Base-by-base conservation (phyloP, 35 echinoderm and acorn worm species). In the Hemicentrotus pulcherrimus region DNA sequence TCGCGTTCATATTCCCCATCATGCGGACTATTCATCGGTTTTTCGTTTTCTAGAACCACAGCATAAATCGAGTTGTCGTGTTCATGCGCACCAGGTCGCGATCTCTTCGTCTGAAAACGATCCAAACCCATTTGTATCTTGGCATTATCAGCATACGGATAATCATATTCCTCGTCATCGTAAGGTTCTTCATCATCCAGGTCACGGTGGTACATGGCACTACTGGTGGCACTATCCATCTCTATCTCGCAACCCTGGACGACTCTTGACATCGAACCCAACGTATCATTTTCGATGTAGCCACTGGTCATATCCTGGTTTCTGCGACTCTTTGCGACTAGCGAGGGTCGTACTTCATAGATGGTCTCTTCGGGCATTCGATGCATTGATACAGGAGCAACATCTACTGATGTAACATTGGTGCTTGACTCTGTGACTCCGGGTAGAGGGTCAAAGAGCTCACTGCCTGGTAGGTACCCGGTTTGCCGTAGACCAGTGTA, bases 41-140 rank as follows among this genome's bases (percentile, higher is more conserved):
- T 93, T 58, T 93, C 91, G 28, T 93, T 93, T 30, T 93, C 91
- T n/a, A 93, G 48, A 13, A 93, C 91, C 15, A 93, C 91, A 31
- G 91, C 91, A n/a, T 93, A 93, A 9, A 93, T 93, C 22, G 91
- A 93, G 28, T 93, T 93, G 45, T 93, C 91, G 48, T 93, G 91
- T 28, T 47, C 91, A 10, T 50, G 91, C 14, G 91, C 91, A 93
- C 91, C 91, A 19, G 91, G 91, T 31, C 91, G 46, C 11, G 91
- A 50, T 30, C 91, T 47, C 30, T 93, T 47, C 2, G 91, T 58
- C 46, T 93, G 91, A 93, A 93, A 93, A 31, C 48, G 91, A 58
- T 93, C 91, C n/a, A 48, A 31, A 31, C 91, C 91, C 91, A 93
- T 93, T 31, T 58, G n/a, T 22, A 93, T 93, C 48, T 93, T 93